phyloP scores from a whole-genome alignment of 2,888 invertebrate genomes.

The Plebejus melissa region DNA sequence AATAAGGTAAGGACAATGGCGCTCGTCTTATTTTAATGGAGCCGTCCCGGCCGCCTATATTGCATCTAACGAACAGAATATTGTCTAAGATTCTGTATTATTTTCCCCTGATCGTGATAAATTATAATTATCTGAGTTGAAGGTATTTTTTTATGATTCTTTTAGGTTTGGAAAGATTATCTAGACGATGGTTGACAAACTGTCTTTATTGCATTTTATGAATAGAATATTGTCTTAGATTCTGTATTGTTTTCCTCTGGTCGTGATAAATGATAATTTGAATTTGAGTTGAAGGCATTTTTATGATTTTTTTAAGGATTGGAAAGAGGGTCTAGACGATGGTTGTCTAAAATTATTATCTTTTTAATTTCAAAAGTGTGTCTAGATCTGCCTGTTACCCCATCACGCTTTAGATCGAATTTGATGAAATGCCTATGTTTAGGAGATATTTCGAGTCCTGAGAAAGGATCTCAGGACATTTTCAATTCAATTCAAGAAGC shows the following conservation, averaged over 20 bases:
- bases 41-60: conserved; percentile 56
- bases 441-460: no score
- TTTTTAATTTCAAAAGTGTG: no score
- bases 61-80: conserved; percentile 60
- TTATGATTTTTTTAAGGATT: not conserved
- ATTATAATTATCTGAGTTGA: conserved; percentile 41
- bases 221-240: conserved; percentile 54
- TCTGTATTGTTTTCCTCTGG: conserved; percentile 48
- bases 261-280: conserved; percentile 40
- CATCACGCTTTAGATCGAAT: no score
- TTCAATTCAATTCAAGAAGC: no score
- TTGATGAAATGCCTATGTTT: no score
- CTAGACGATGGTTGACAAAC: not conserved
- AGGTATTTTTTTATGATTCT: not conserved
- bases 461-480: no score
- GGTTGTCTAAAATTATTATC: no score
- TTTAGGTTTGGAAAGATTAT: not conserved
- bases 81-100: conserved; percentile 52
- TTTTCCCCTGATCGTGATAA: conserved; percentile 42
- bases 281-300: conserved; percentile 34
- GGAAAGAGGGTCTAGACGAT: not conserved
- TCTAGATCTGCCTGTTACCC: no score
- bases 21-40: conserved; percentile 69
- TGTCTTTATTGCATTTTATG: conserved; percentile 54
- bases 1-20: conserved; percentile 58